Evolutionary conservation across 1,140 invertebrate species (phyloP).

Genomic region (Pogonomyrmex barbatus): DNA sequence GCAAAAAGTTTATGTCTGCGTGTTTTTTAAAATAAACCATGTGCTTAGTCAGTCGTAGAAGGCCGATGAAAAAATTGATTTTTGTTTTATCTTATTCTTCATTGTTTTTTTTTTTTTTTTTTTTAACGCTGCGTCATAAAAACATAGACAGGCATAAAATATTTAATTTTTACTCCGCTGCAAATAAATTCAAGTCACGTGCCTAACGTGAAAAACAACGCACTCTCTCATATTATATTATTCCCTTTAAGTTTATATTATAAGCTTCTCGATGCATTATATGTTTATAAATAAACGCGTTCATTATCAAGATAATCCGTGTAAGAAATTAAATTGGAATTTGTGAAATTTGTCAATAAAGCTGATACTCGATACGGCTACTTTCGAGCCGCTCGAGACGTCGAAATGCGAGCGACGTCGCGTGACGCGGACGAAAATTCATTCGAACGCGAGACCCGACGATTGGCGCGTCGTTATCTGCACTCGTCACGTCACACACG

Average conservation of each 20-base stretch:
- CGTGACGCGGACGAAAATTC: constrained; percentile 27
- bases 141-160: background rate
- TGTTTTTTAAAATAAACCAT: constrained; percentile 33
- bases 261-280: background rate
- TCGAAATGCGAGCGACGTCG: background rate
- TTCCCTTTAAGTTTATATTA: background rate
- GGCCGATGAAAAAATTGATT: background rate
- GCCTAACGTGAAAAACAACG: background rate
- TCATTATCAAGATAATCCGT: background rate
- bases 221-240: background rate
- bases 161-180: background rate
- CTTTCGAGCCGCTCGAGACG: background rate
- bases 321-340: background rate
- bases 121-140: background rate
- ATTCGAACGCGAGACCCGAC: background rate
- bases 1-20: background rate
- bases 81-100: background rate
- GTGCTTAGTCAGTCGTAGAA: background rate
- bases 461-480: constrained; percentile 20
- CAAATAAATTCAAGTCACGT: background rate
- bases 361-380: background rate
- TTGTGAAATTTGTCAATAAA: background rate
- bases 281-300: background rate
- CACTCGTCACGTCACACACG: constrained; percentile 4
- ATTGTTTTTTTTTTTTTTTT: background rate